These are phyloP conservation scores for Lonchura striata DNA, from an alignment of 2,113 vertebrate species.

Conservation along the genomic window DNA sequence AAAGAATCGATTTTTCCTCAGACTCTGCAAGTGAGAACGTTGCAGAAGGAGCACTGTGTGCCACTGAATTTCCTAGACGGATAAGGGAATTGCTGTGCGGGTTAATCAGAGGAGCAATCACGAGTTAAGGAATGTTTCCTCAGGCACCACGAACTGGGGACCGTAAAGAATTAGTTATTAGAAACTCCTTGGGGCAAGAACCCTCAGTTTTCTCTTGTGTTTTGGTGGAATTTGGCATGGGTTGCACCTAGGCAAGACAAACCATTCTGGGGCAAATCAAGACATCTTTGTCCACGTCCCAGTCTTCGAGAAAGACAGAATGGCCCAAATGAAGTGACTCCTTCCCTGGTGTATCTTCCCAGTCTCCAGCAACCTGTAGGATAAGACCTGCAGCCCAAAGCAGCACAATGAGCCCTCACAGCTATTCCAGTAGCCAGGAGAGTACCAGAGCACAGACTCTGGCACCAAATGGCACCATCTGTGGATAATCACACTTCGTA, in stretches of 20 bases:
- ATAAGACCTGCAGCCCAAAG: background rate
- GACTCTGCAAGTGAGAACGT: background rate
- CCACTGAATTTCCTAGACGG: background rate
- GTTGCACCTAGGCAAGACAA: background rate
- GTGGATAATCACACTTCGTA: background rate
- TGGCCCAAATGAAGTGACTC: background rate
- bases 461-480: background rate
- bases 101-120: background rate
- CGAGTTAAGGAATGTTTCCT: background rate
- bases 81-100: background rate
- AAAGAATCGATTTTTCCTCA: background rate
- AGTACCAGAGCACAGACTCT: background rate
- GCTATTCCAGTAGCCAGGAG: background rate
- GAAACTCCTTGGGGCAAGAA: background rate
- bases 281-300: background rate
- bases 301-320: background rate
- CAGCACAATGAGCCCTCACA: background rate
- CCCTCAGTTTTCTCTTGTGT: background rate
- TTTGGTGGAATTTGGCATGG: background rate
- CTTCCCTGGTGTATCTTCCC: background rate
- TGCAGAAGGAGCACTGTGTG: background rate
- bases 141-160: background rate
- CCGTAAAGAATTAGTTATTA: background rate
- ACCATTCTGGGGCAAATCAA: background rate
- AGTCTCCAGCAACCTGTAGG: background rate